Evolutionary conservation across 2,113 vertebrate species (phyloP), one percentile per base, ranked within the genome.

Genomic region (Equus przewalskii): DNA sequence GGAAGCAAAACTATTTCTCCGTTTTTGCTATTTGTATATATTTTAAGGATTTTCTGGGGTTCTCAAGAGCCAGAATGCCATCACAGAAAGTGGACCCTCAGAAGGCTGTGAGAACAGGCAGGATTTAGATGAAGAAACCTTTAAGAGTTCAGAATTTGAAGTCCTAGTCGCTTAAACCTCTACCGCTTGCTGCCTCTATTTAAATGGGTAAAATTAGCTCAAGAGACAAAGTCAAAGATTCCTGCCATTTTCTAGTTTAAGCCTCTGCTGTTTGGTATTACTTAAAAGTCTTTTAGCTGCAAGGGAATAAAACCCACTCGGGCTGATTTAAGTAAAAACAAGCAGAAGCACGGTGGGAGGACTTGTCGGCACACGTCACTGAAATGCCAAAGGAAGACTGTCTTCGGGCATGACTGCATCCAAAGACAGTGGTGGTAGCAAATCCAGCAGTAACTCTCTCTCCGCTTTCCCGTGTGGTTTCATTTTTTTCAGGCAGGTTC

Each of bases 221-320:
- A 60, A 90, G 30, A 41, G 58, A 56, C 51, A 51, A 60, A 84
- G n/a, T 58, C 26, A 21, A 83, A 15, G n/a, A 82, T 82, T 82
- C n/a, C 64, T 87, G 24, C 76, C 41, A 67, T 51, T 92, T 79
- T 97, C 22, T 69, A 82, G 69, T 82, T 64, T 89, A 92, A 97
- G 70, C 26, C 28, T 76, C 30, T 93, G 70, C 21, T 93, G 36
- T 80, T 91, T 93, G 69, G 51, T 89, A 83, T 83, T 67, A 91
- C 33, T 60, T 91, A 26, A 67, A 92, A 84, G 33, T 60, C 24
- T 79, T 96, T 83, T 54, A 76, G 26, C 18, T 86, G 2, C 22
- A 44, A 60, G 82, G 33, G 21, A 49, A 62, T 60, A 94, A 94
- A 84, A 60, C 18, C 5, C 7, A 62, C 26, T 78, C 51, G 62